These are phyloP conservation scores for Exocentrus adspersus DNA, from an alignment of 2,888 invertebrate species.

Conservation along the genomic window DNA sequence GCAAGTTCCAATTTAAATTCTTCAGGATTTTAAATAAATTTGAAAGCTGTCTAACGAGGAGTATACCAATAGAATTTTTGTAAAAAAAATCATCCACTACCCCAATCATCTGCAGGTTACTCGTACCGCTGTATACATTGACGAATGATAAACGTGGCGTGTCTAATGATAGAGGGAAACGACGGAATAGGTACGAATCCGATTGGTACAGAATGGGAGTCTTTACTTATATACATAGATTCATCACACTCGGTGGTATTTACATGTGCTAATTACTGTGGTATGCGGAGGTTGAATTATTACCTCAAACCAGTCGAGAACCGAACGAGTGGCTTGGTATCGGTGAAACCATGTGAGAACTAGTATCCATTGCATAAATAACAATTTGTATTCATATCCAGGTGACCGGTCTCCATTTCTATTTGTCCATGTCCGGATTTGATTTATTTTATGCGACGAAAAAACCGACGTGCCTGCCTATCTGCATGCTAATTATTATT, in stretches of 20 bases:
- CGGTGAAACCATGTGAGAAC: constrained; percentile 42
- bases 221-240: constrained; percentile 50
- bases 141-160: too few species aligned
- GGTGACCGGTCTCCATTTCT: constrained; percentile 15
- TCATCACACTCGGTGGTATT: constrained; percentile 53
- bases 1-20: too few species aligned
- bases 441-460: constrained; percentile 1
- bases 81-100: too few species aligned
- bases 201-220: constrained; percentile 41
- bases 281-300: constrained; percentile 39
- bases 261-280: constrained; percentile 55
- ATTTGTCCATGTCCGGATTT: constrained; percentile 5
- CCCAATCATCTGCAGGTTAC: too few species aligned
- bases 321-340: constrained; percentile 10
- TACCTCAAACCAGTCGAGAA: constrained; percentile 27
- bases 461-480: neutral
- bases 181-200: constrained; percentile 26
- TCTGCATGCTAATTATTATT: constrained; percentile 8
- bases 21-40: too few species aligned
- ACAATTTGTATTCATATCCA: constrained; percentile 40
- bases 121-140: too few species aligned
- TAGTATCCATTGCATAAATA: constrained; percentile 43
- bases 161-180: constrained; percentile 1
- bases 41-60: too few species aligned
- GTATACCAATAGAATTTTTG: too few species aligned